Evolutionary conservation across 2,888 invertebrate species (phyloP).

Genomic region (Julus scandinavius): DNA sequence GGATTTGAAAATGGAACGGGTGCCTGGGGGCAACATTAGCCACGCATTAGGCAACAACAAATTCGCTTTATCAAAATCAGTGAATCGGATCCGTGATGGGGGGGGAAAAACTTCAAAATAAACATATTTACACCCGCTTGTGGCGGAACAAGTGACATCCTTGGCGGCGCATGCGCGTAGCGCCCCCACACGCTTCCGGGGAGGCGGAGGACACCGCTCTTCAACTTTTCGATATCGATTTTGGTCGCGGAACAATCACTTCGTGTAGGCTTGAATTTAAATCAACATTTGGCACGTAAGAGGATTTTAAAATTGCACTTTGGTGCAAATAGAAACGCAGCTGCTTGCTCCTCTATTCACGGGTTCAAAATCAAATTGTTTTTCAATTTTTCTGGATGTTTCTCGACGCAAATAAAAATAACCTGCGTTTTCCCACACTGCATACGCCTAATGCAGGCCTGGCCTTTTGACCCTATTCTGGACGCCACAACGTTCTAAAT

Average conservation of each 20-base stretch:
- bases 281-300: constrained; percentile 36
- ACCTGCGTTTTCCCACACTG: not conserved
- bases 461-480: not conserved
- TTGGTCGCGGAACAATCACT: constrained; percentile 3
- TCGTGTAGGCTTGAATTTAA: not conserved
- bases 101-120: not conserved
- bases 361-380: not conserved
- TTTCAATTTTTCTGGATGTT: not conserved
- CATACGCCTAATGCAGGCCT: not conserved
- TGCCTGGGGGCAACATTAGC: constrained; percentile 18
- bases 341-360: not conserved
- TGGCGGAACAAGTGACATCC: not conserved
- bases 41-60: constrained; percentile 30
- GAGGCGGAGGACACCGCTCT: not conserved
- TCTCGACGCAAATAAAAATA: not conserved
- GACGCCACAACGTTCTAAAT: not conserved
- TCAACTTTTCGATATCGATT: not conserved
- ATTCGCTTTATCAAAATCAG: constrained; percentile 35
- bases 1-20: not conserved
- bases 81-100: not conserved
- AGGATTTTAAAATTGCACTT: constrained; percentile 37
- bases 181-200: not conserved
- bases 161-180: not conserved
- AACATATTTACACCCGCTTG: constrained; percentile 24
- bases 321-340: constrained; percentile 13